Evolutionary conservation across 2,113 vertebrate species (phyloP).

Genomic region (Daphoenositta chrysoptera): DNA sequence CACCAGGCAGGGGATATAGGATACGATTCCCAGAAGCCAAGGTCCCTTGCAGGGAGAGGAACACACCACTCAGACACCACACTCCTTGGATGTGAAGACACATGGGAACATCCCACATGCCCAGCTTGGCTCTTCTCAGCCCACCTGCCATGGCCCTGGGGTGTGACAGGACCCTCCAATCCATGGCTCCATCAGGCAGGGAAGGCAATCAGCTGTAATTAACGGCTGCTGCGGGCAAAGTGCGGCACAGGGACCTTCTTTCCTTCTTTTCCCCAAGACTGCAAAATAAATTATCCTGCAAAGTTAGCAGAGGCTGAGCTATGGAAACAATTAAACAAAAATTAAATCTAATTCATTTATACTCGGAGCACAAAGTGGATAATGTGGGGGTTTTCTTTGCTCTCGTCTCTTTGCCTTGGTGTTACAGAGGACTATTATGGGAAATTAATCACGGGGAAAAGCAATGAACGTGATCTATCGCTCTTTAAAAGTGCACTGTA

Average conservation of each 20-base stretch:
- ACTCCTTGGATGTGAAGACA: rapidly evolving
- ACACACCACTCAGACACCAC: rapidly evolving
- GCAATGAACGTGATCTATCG: conserved; percentile 80
- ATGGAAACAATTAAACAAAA: conserved; percentile 90
- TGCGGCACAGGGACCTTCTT: conserved; percentile 5
- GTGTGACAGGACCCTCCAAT: neutral
- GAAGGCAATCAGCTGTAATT: conserved; percentile 85
- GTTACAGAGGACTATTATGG: conserved; percentile 78
- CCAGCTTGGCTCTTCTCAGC: neutral
- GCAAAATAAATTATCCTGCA: conserved; percentile 85
- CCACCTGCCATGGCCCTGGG: rapidly evolving
- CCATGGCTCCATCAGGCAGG: conserved; percentile 67
- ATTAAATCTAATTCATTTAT: conserved; percentile 88
- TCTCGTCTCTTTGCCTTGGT: conserved; percentile 72
- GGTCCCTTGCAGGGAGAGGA: neutral
- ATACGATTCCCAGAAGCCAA: rapidly evolving
- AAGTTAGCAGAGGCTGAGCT: conserved; percentile 81
- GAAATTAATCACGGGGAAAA: conserved; percentile 78
- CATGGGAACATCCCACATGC: rapidly evolving
- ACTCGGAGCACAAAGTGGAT: conserved; percentile 81
- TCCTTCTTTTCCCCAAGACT: conserved; percentile 60
- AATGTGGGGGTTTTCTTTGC: conserved; percentile 60
- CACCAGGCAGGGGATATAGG: neutral
- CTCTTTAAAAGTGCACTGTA: conserved; percentile 67
- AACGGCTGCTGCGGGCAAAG: conserved; percentile 71